These are phyloP conservation scores for Corythornis cristatus DNA, from an alignment of 2,113 vertebrate genomes.

Conservation along the genomic window DNA sequence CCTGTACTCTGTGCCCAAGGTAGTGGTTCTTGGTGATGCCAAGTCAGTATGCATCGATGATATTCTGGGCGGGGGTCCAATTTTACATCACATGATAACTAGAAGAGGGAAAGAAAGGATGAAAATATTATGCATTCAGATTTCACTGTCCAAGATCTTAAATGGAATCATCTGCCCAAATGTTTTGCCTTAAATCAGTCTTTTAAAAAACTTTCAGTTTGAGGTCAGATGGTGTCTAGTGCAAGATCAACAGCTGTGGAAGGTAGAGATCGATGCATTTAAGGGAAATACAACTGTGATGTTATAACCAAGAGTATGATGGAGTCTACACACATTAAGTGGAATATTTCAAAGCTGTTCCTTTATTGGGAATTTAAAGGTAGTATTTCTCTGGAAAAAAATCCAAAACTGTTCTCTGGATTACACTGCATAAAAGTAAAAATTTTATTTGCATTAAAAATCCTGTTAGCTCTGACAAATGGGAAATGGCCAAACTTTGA, in stretches of 20 bases:
- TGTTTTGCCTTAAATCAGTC: not conserved
- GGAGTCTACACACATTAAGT: not conserved
- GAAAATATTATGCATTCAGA: slow-evolving; percentile 2
- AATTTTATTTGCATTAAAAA: not conserved
- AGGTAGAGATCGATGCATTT: not conserved
- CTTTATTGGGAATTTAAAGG: slow-evolving; percentile 1
- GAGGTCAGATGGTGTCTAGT: not conserved
- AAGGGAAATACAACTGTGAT: not conserved
- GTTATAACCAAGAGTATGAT: not conserved
- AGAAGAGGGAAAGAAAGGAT: slow-evolving; percentile 36
- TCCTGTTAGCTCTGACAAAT: not conserved
- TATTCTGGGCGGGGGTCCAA: slow-evolving; percentile 98
- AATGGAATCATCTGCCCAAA: not conserved
- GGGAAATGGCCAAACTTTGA: not conserved
- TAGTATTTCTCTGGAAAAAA: not conserved
- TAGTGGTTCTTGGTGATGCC: slow-evolving; percentile 99
- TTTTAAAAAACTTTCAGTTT: not conserved
- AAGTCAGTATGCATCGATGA: slow-evolving; percentile 99
- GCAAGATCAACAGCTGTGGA: not conserved
- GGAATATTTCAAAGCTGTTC: not conserved
- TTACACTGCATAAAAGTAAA: not conserved
- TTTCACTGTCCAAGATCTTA: not conserved
- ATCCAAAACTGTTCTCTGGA: not conserved
- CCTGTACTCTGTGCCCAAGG: slow-evolving; percentile 99
- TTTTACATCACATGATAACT: slow-evolving; percentile 99